Evolutionary conservation across 2,888 invertebrate species (phyloP), one percentile per base, ranked within the genome.

Genomic region (Laothoe populi): DNA sequence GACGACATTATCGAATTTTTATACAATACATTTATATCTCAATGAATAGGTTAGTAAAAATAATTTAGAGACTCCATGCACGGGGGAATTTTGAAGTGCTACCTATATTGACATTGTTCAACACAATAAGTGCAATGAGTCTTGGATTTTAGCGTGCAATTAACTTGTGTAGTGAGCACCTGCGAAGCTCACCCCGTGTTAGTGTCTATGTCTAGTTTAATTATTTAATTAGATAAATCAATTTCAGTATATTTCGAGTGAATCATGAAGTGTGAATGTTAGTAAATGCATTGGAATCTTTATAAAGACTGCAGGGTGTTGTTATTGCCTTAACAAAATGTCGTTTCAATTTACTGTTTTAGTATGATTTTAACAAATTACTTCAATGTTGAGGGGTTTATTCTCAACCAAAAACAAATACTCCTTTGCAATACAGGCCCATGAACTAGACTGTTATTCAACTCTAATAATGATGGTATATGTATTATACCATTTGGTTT

Each of bases 281-380:
- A 68, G 68, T 63, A 63, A 64, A 64, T 71, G 67, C 66, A 69
- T 64, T 67, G 69, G 63, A 66, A 71, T 16, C 38, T 62, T 62
- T 58, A 40, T 58, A 71, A 76, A 82, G 81, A 81, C 81, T 81
- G 81, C 81, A 77, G 78, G 77, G 75, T 77, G 73, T 71, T 70
- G 64, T 46, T 71, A 67, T 72, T 76, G 75, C 77, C 79, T 77
- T 78, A 70, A 72, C 66, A 70, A 60, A 61, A 69, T 64, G 63
- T 67, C 67, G 70, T 66, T 63, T 70, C 70, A 67, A 72, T 68
- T 63, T 62, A 70, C 66, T 68, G 62, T 67, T 58, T 42, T 26
- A 38, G 66, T 48, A 66, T 62, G 67, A 63, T 64, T 63, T 64
- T 70, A 60, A 64, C 63, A 63, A 61, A 59, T 62, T 71, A 62